Percentiles rank a stretch among this genome's conserved stretches.
These are phyloP conservation scores for Kryptolebias ocellatus DNA, from an alignment of 2,797 vertebrate genomes.

Conservation along the genomic window DNA sequence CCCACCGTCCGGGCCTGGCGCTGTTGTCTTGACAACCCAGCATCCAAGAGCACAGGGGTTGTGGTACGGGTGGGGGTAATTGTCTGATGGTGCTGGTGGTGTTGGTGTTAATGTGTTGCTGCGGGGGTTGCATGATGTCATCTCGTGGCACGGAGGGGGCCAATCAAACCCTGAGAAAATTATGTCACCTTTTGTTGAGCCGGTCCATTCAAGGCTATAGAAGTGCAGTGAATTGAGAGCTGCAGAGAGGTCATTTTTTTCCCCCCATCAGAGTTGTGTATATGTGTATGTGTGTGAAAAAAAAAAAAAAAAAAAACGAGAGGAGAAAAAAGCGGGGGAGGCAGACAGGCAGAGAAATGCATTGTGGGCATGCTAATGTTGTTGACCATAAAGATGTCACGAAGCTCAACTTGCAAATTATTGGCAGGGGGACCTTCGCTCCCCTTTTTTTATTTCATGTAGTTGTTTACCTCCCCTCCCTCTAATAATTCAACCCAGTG, in stretches of 20 bases:
- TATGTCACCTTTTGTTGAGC: slow-evolving; percentile 91
- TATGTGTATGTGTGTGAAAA: slow-evolving; percentile 71
- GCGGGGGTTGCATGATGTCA: slow-evolving; percentile 83
- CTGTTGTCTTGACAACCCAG: slow-evolving; percentile 85
- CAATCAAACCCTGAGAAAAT: slow-evolving; percentile 86
- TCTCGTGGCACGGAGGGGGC: slow-evolving; percentile 76
- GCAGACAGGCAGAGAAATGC: slow-evolving; percentile 71
- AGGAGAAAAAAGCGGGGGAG: slow-evolving; percentile 49
- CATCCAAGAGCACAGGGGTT: slow-evolving; percentile 74
- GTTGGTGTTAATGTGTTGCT: slow-evolving; percentile 50
- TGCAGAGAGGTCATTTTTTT: slow-evolving; percentile 82
- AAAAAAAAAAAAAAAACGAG: slow-evolving; percentile 1
- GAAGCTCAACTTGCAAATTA: slow-evolving; percentile 77
- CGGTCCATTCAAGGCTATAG: slow-evolving; percentile 89
- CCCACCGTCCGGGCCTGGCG: slow-evolving; percentile 69
- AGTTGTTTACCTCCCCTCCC: slow-evolving; percentile 59
- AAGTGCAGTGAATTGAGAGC: slow-evolving; percentile 89
- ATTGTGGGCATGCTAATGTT: slow-evolving; percentile 86
- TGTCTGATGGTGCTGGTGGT: slow-evolving; percentile 48
- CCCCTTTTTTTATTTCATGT: slow-evolving; percentile 48
- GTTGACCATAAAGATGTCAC: slow-evolving; percentile 89
- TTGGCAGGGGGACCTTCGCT: slow-evolving; percentile 43
- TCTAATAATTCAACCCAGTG: slow-evolving; percentile 70
- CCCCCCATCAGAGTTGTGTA: slow-evolving; percentile 54
- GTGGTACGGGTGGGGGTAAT: slow-evolving; percentile 15